Percentiles rank a stretch among this genome's conserved stretches.
Evolutionary conservation across 2,888 invertebrate species (phyloP).

Genomic region (Nycteola revayana): DNA sequence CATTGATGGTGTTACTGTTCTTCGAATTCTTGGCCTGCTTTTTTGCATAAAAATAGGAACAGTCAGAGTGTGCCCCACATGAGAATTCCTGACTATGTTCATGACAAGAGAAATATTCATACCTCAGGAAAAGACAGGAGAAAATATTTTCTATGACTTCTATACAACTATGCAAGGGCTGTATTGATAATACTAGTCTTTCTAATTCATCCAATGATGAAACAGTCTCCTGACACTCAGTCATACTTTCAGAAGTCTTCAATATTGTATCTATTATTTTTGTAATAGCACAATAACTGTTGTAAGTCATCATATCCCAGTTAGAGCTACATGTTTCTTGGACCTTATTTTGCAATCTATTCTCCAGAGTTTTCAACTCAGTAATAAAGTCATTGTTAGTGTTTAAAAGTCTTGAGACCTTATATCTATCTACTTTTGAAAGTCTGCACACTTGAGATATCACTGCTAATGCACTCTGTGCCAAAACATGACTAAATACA

Average conservation of each 20-base stretch:
- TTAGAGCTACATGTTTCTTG: constrained; percentile 42
- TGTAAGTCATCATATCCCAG: constrained; percentile 76
- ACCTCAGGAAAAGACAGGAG: constrained; percentile 85
- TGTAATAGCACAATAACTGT: constrained; percentile 75
- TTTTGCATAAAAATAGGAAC: constrained; percentile 75
- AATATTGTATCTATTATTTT: constrained; percentile 75
- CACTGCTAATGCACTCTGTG: constrained; percentile 73
- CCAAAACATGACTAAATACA: constrained; percentile 68
- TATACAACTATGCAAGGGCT: constrained; percentile 71
- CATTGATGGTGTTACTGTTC: constrained; percentile 46
- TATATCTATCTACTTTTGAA: constrained; percentile 74
- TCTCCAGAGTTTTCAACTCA: constrained; percentile 55
- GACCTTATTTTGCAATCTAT: constrained; percentile 40
- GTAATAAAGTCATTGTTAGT: constrained; percentile 69
- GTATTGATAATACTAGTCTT: constrained; percentile 69
- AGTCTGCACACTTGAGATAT: constrained; percentile 77
- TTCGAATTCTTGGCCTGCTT: constrained; percentile 54
- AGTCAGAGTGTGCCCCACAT: constrained; percentile 72
- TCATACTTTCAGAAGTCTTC: constrained; percentile 55
- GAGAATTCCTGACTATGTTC: constrained; percentile 71
- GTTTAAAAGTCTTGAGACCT: constrained; percentile 71
- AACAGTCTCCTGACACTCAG: constrained; percentile 57
- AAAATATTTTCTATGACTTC: constrained; percentile 89
- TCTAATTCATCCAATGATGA: constrained; percentile 72
- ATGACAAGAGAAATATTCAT: constrained; percentile 82